Conservation (phyloP, 2,888 invertebrate species). For the Drosophila differens region DNA sequence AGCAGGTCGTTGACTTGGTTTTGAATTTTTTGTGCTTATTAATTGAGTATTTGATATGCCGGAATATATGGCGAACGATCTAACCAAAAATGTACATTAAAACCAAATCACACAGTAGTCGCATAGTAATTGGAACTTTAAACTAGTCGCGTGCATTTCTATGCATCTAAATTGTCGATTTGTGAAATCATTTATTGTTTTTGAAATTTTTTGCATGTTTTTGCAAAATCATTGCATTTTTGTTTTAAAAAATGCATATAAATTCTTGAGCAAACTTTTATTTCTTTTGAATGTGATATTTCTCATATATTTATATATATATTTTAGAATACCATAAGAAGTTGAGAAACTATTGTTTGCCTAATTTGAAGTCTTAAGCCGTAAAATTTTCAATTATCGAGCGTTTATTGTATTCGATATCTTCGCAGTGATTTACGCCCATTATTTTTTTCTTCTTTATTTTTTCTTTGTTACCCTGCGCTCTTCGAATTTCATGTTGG, state of each 20-base stretch:
- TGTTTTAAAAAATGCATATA: background rate
- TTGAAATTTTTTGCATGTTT: background rate
- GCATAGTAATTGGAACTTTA: background rate
- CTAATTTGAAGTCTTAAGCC: background rate
- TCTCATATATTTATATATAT: background rate
- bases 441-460: background rate
- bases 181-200: background rate
- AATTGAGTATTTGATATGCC: constrained; percentile 83
- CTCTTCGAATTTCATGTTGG: constrained; percentile 32
- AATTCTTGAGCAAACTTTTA: background rate
- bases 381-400: background rate
- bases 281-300: background rate
- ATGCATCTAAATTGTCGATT: background rate
- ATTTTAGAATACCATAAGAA: background rate
- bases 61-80: constrained; percentile 59
- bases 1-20: constrained; percentile 82
- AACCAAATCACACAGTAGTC: constrained; percentile 11
- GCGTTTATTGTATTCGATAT: constrained; percentile 9
- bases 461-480: constrained; percentile 13
- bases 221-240: background rate
- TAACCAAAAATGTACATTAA: constrained; percentile 21
- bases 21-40: constrained; percentile 79
- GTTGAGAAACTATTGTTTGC: background rate
- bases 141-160: background rate
- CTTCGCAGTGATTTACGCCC: constrained; percentile 7